Evolutionary conservation across 1,140 invertebrate species (phyloP).

Genomic region (Cyclargus thomasi): DNA sequence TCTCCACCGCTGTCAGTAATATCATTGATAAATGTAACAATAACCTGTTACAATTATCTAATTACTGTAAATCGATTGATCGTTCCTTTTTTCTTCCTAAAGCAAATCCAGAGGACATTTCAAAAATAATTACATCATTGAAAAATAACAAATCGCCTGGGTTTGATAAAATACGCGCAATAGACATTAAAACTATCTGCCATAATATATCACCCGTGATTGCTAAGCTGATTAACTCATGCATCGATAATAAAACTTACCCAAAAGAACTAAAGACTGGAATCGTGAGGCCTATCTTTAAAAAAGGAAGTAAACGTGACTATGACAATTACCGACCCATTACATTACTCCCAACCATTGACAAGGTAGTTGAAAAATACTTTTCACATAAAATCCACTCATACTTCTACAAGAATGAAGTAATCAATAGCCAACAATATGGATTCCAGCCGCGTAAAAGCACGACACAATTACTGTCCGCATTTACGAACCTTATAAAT

Average conservation of each 20-base stretch:
- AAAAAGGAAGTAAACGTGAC: slow-evolving; percentile 14
- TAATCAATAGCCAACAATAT: slow-evolving; percentile 24
- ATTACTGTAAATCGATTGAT: background rate
- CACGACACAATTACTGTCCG: slow-evolving; percentile 19
- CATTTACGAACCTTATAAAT: slow-evolving; percentile 25
- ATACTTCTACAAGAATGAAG: slow-evolving; percentile 19
- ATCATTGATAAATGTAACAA: slow-evolving; percentile 16
- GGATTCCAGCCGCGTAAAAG: slow-evolving; percentile 26
- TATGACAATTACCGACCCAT: slow-evolving; percentile 25
- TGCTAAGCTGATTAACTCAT: slow-evolving; percentile 9
- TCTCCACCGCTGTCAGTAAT: slow-evolving; percentile 13
- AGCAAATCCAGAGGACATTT: background rate
- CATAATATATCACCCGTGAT: background rate
- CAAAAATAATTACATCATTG: slow-evolving; percentile 20
- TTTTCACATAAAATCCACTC: slow-evolving; percentile 23
- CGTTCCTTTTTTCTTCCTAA: slow-evolving; percentile 17
- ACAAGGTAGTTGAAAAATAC: slow-evolving; percentile 29
- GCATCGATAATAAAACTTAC: background rate
- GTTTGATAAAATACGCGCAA: slow-evolving; percentile 7
- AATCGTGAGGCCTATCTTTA: slow-evolving; percentile 7
- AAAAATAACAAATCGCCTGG: slow-evolving; percentile 18
- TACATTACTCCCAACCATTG: slow-evolving; percentile 23
- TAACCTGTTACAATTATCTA: slow-evolving; percentile 2
- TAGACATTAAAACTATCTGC: slow-evolving; percentile 7
- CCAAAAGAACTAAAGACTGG: slow-evolving; percentile 13